Conservation (phyloP, 2,797 vertebrate genomes). For the Craterocephalus amniculus region DNA sequence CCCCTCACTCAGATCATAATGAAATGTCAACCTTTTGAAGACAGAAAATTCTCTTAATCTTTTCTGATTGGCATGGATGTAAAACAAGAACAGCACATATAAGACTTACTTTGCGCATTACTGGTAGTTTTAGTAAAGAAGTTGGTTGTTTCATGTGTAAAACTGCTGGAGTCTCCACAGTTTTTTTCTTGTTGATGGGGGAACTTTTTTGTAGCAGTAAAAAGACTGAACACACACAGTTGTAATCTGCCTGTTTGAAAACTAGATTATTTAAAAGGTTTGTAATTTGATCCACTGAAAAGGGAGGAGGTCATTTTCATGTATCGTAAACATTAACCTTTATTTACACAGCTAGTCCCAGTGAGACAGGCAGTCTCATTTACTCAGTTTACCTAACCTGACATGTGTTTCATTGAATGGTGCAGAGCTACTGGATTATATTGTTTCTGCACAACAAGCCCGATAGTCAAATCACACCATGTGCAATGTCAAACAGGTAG, state of each 20-base stretch:
- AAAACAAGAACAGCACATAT: no score
- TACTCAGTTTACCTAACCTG: no score
- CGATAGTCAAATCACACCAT: not conserved
- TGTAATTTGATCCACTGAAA: not conserved
- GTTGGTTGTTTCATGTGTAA: slow-evolving; percentile 3
- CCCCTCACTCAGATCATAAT: no score
- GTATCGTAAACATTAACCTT: no score
- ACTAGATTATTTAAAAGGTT: not conserved
- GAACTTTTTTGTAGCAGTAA: no score
- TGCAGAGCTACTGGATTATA: not conserved
- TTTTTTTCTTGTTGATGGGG: no score
- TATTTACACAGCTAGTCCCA: no score
- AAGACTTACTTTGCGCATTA: not conserved
- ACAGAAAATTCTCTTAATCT: no score
- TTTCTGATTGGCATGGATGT: not conserved
- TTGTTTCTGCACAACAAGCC: not conserved
- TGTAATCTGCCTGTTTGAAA: not conserved
- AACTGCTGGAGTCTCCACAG: not conserved
- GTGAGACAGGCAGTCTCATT: no score
- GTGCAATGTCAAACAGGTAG: not conserved
- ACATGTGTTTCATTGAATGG: no score
- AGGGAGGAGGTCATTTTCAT: not conserved
- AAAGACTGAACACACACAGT: not conserved
- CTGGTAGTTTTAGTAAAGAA: not conserved
- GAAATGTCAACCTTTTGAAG: no score